Conservation (phyloP, 2,888 invertebrate genomes). For the Eupithecia exiguata region DNA sequence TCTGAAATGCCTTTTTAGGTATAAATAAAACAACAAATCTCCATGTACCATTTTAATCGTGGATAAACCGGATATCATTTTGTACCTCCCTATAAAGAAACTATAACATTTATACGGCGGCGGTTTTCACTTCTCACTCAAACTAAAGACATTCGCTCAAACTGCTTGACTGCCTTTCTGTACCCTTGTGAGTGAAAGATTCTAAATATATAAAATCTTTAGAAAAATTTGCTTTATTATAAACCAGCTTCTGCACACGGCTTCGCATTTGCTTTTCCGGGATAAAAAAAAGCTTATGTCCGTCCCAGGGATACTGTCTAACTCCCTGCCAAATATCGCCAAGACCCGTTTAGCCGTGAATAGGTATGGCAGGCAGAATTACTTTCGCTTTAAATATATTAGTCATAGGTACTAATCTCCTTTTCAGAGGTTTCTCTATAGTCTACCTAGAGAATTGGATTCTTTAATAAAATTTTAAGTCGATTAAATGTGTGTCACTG, state of each 20-base stretch:
- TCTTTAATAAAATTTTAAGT: background rate
- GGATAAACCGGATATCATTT: slow-evolving; percentile 67
- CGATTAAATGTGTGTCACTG: no score
- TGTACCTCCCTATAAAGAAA: slow-evolving; percentile 56
- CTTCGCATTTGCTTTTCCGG: no score
- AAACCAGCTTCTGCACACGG: no score
- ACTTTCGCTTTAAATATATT: no score
- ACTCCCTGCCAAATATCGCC: background rate
- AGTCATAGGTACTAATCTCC: no score
- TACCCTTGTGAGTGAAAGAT: background rate
- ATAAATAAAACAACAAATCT: slow-evolving; percentile 55
- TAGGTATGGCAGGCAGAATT: no score
- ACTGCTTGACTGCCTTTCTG: slow-evolving; percentile 10
- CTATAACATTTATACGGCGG: slow-evolving; percentile 49
- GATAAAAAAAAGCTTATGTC: no score
- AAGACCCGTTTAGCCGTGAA: no score
- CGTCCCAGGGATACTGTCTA: background rate
- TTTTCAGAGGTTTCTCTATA: background rate
- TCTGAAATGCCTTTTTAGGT: no score
- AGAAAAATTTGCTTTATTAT: background rate
- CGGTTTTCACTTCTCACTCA: slow-evolving; percentile 57
- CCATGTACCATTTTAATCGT: slow-evolving; percentile 73
- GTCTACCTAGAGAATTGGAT: background rate
- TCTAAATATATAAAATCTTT: background rate
- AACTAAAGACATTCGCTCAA: no score